A percentile compares a stretch with the other conserved stretches of the same genome.
These are phyloP conservation scores for Bettongia penicillata DNA, from an alignment of 2,113 vertebrate genomes.

Conservation along the genomic window DNA sequence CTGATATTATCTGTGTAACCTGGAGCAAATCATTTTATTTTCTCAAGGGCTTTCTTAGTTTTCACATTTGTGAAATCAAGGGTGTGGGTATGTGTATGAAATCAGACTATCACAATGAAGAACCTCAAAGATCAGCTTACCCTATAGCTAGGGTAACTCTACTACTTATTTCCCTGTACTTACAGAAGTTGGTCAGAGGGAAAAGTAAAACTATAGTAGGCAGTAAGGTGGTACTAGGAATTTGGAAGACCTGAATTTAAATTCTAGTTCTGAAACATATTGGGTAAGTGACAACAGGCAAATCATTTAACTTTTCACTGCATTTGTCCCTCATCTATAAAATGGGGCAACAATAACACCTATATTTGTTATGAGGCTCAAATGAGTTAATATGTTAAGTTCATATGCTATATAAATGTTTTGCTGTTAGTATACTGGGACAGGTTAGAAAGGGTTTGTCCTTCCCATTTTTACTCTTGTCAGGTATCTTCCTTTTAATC, in stretches of 20 bases:
- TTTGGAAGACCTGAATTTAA: background rate
- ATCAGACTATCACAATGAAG: background rate
- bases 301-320: background rate
- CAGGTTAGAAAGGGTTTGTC: slow-evolving; percentile 8
- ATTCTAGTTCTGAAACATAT: background rate
- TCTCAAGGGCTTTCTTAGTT: background rate
- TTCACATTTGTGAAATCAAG: background rate
- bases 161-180: background rate
- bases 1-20: background rate
- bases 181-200: background rate
- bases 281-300: background rate
- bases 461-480: slow-evolving; percentile 43
- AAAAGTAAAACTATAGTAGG: background rate
- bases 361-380: background rate
- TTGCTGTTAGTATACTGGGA: background rate
- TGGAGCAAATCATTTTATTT: background rate
- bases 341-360: background rate
- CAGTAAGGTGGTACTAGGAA: background rate
- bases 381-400: background rate
- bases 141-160: background rate
- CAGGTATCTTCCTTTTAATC: slow-evolving; percentile 23
- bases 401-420: background rate
- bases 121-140: background rate
- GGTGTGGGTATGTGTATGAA: background rate
- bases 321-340: background rate